Evolutionary conservation across 2,113 vertebrate species (phyloP), one percentile per base, ranked within the genome.

Genomic region (Peucedramus taeniatus): DNA sequence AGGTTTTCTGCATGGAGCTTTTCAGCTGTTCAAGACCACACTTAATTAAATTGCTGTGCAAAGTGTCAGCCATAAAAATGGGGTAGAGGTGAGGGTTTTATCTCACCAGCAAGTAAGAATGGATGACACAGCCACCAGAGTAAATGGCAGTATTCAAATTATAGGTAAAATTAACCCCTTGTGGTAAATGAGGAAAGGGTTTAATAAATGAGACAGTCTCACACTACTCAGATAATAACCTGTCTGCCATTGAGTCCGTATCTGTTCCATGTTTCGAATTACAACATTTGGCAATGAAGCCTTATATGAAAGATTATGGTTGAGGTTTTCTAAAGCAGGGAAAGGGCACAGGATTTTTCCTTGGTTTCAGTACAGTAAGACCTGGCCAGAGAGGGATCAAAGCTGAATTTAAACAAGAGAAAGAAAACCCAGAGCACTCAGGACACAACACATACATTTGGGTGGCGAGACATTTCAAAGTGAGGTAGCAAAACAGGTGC

Each of bases 11-110:
- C 79, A 26, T 83, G 64, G 39, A 92, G 90, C 68, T 90, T 96
- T 95, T 95, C 93, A 92, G 40, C 68, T 93, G 94, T 85, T 95
- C 94, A 93, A 95, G 83, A 72, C 83, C 49, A 74, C 85, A 74
- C 59, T 90, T 96, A 93, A 96, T 96, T 95, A 94, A 93, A 83
- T 87, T 33, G n/a, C 75, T 64, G 68, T 63, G 64, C 85, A 89
- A 96, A 93, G 87, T 91, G 93, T 92, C 93, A 92, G 83, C 92
- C 72, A 49, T 93, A 88, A 93, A 88, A 91, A 93, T 9, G 22
- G 89, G 61, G 21, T 49, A 13, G n/a, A 30, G 19, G 37, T 28
- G 33, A 57, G 59, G 35, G 31, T 39, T 95, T 93, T 70, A 16
- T 69, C 44, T 93, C 74, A 75, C 37, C 63, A 76, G 61, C 49